A percentile compares a stretch with the other conserved stretches of the same genome.
phyloP scores from a whole-genome alignment of 1,140 invertebrate genomes.

The Acromyrmex charruanus region DNA sequence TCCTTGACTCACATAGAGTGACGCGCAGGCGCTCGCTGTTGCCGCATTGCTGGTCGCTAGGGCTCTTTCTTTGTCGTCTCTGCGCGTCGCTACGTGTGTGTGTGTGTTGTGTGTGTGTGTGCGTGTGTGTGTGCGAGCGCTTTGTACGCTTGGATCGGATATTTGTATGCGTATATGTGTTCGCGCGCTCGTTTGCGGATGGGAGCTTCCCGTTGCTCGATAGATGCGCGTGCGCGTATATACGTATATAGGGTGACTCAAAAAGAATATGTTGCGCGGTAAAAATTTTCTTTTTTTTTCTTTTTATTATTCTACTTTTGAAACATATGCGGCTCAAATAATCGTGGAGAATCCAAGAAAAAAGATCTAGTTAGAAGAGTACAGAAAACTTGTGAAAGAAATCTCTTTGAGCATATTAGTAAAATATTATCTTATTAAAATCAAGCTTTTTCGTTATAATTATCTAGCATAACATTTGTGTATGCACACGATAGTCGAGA shows the following conservation, averaged over 20 bases:
- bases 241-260: slow-evolving; percentile 42
- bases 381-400: not conserved
- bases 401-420: not conserved
- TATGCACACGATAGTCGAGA: slow-evolving; percentile 50
- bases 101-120: slow-evolving; percentile 27
- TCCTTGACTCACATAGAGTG: slow-evolving; percentile 87
- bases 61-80: slow-evolving; percentile 82
- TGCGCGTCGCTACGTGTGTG: slow-evolving; percentile 16
- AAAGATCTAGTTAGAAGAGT: not conserved
- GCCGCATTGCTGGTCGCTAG: slow-evolving; percentile 83
- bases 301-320: not conserved
- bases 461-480: not conserved
- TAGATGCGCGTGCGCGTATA: slow-evolving; percentile 23
- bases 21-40: slow-evolving; percentile 83
- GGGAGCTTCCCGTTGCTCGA: slow-evolving; percentile 52
- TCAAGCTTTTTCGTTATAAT: not conserved
- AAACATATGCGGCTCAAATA: not conserved
- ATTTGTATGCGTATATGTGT: slow-evolving; percentile 4
- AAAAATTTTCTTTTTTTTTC: not conserved
- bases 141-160: slow-evolving; percentile 44
- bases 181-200: slow-evolving; percentile 46
- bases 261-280: not conserved
- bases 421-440: not conserved
- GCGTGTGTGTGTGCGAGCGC: slow-evolving; percentile 30
- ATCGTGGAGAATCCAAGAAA: not conserved